These are phyloP conservation scores for Epistrophe grossulariae DNA, from an alignment of 2,888 invertebrate genomes.

Conservation along the genomic window DNA sequence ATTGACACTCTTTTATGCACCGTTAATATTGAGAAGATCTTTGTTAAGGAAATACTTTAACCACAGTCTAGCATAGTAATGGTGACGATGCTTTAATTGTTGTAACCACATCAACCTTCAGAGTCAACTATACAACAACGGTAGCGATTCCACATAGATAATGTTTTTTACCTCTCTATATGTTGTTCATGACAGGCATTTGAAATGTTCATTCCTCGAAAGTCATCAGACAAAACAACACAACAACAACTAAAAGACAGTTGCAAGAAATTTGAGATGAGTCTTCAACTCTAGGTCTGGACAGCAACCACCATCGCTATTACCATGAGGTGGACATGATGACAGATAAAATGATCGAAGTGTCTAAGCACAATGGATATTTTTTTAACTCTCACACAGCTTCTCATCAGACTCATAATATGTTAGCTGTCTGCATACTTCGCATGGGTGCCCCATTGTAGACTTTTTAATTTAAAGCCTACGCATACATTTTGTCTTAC, in stretches of 20 bases:
- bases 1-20: constrained; percentile 42
- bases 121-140: constrained; percentile 24
- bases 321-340: constrained; percentile 45
- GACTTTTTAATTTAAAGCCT: constrained; percentile 37
- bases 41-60: constrained; percentile 62
- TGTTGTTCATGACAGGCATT: background rate
- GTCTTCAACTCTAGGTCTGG: constrained; percentile 28
- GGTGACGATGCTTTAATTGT: constrained; percentile 54
- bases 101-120: constrained; percentile 58
- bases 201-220: background rate
- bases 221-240: background rate
- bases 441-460: constrained; percentile 19
- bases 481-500: constrained; percentile 30
- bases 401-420: background rate
- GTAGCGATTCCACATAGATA: constrained; percentile 5
- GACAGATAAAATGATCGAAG: constrained; percentile 56
- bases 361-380: constrained; percentile 36
- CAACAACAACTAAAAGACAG: constrained; percentile 10
- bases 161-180: background rate
- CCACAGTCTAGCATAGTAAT: constrained; percentile 43
- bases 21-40: constrained; percentile 40
- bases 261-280: constrained; percentile 38
- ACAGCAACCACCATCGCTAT: constrained; percentile 30
- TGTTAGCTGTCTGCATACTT: constrained; percentile 2
- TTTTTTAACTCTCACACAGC: constrained; percentile 6